phyloP scores from a whole-genome alignment of 2,888 invertebrate species.

The Temnothorax rugatulus region DNA sequence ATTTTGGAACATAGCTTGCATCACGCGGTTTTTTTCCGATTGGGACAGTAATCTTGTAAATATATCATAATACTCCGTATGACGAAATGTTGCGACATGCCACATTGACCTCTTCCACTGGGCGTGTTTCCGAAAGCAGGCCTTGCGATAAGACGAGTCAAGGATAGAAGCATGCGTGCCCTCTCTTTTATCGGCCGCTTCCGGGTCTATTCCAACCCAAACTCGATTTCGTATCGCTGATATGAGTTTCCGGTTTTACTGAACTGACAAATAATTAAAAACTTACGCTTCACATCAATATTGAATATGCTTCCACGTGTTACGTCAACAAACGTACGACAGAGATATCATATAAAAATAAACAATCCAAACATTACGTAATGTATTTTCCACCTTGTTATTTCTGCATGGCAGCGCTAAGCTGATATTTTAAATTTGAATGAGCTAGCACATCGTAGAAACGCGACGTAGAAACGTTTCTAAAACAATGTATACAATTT shows the following conservation, averaged over 20 bases:
- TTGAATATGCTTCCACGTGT: neutral
- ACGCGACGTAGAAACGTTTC: slow-evolving; percentile 8
- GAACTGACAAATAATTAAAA: slow-evolving; percentile 6
- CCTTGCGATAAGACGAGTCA: slow-evolving; percentile 67
- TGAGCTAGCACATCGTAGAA: slow-evolving; percentile 24
- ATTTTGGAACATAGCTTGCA: neutral
- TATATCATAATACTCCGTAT: neutral
- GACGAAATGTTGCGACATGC: slow-evolving; percentile 18
- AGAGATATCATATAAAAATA: neutral
- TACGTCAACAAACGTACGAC: neutral
- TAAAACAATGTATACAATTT: slow-evolving; percentile 53
- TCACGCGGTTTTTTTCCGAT: neutral
- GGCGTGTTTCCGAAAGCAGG: slow-evolving; percentile 58
- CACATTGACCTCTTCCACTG: slow-evolving; percentile 27
- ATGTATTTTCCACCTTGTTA: slow-evolving; percentile 8
- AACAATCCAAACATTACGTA: slow-evolving; percentile 26
- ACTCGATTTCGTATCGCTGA: slow-evolving; percentile 7
- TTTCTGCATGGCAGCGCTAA: slow-evolving; percentile 21
- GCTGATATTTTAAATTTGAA: slow-evolving; percentile 33
- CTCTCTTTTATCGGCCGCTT: slow-evolving; percentile 59
- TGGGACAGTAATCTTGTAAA: neutral
- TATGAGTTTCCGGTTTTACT: slow-evolving; percentile 14
- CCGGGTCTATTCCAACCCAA: slow-evolving; percentile 61
- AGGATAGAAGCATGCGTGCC: slow-evolving; percentile 53
- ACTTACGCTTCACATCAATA: neutral